Conservation (phyloP, 2,888 invertebrate species). For the Lottia scabra region DNA sequence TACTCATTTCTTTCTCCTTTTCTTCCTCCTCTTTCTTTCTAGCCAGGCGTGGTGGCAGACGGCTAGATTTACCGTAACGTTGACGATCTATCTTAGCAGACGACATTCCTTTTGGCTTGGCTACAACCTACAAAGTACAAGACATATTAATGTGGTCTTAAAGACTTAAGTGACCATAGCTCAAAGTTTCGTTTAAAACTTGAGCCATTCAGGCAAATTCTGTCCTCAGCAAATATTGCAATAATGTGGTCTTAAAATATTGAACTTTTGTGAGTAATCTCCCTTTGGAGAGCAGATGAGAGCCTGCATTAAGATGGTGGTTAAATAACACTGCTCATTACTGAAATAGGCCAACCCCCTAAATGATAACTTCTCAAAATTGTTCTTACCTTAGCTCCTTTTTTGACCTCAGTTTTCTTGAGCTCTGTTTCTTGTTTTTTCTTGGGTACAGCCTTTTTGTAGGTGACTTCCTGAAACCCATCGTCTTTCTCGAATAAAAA, state of each 20-base stretch:
- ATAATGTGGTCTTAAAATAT: too few relatives aligned
- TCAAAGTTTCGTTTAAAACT: too few relatives aligned
- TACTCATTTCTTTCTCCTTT: conserved; percentile 54
- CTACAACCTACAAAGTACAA: conserved; percentile 49
- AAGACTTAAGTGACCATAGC: too few relatives aligned
- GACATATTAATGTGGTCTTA: too few relatives aligned
- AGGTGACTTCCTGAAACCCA: conserved; percentile 87
- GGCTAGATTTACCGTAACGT: conserved; percentile 71
- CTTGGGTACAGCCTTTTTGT: conserved; percentile 75
- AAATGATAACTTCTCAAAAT: too few relatives aligned
- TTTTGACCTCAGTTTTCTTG: conserved; percentile 55
- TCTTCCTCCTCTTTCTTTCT: conserved; percentile 78
- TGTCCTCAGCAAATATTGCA: too few relatives aligned
- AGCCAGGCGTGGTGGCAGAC: conserved; percentile 82
- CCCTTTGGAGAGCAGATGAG: too few relatives aligned
- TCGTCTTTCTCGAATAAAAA: conserved; percentile 70
- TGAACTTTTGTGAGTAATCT: too few relatives aligned
- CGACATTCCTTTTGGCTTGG: conserved; percentile 54
- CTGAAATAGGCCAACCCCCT: too few relatives aligned
- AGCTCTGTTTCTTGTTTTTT: conserved; percentile 68
- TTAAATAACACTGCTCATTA: too few relatives aligned
- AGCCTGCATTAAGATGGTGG: too few relatives aligned
- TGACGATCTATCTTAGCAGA: conserved; percentile 42
- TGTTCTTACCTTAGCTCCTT: conserved; percentile 19
- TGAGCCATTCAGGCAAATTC: too few relatives aligned